Percentiles rank a stretch among this genome's conserved stretches.
Evolutionary conservation across 2,113 vertebrate genomes (phyloP).

Genomic region (Formicarius rufipectus): DNA sequence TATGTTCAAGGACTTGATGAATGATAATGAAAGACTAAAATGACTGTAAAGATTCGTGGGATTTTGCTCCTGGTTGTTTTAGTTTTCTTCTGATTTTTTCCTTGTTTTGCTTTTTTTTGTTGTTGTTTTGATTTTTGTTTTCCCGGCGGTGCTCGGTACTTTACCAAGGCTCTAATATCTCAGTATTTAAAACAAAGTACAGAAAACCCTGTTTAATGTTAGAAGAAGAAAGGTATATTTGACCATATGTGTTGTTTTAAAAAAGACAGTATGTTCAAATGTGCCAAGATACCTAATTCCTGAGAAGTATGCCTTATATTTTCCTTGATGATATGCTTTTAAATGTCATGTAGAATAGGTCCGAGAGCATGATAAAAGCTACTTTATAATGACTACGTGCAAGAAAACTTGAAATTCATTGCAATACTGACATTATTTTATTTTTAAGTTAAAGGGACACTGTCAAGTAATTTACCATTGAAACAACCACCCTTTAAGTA

Average conservation of each 20-base stretch:
- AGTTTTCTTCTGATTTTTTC: not conserved
- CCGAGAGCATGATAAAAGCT: slow-evolving; percentile 77
- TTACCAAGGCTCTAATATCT: slow-evolving; percentile 75
- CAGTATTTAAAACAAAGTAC: slow-evolving; percentile 71
- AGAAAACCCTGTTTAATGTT: slow-evolving; percentile 68
- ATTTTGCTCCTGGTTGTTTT: slow-evolving; percentile 27
- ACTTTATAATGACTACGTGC: slow-evolving; percentile 75
- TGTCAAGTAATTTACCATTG: slow-evolving; percentile 77
- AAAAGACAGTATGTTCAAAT: slow-evolving; percentile 82
- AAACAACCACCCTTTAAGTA: slow-evolving; percentile 26
- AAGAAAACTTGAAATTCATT: slow-evolving; percentile 84
- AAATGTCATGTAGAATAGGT: slow-evolving; percentile 76
- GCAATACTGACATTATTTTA: slow-evolving; percentile 76
- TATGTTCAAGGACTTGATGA: slow-evolving; percentile 71
- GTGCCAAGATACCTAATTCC: slow-evolving; percentile 79
- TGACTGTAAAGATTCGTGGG: slow-evolving; percentile 71
- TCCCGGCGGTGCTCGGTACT: slow-evolving; percentile 73
- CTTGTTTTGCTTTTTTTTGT: not conserved
- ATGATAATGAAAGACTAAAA: slow-evolving; percentile 69
- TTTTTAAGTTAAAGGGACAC: slow-evolving; percentile 78
- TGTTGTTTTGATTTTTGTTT: not conserved
- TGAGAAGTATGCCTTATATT: slow-evolving; percentile 81
- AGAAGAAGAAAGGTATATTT: slow-evolving; percentile 75
- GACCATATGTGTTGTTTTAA: slow-evolving; percentile 79
- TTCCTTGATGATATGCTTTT: slow-evolving; percentile 78